These are phyloP conservation scores for Paratrypauchen microcephalus DNA, from an alignment of 2,797 vertebrate genomes.

Conservation along the genomic window DNA sequence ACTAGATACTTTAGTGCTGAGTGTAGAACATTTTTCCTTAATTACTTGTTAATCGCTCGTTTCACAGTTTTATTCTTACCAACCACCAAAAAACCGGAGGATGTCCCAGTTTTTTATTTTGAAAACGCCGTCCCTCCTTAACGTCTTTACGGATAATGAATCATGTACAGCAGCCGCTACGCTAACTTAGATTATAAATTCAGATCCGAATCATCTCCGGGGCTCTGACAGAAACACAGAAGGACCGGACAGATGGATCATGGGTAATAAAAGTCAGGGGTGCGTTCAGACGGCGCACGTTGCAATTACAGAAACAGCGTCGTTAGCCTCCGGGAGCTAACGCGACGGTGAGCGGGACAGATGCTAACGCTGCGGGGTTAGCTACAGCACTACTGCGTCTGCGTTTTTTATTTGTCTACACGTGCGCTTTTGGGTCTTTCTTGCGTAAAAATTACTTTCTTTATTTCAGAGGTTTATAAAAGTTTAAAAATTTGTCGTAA, in stretches of 20 bases:
- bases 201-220: neutral
- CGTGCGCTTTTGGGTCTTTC: neutral
- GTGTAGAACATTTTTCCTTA: too few relatives aligned
- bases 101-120: too few relatives aligned
- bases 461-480: neutral
- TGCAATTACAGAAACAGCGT: slow-evolving; percentile 2
- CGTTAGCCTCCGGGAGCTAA: neutral
- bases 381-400: neutral
- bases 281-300: neutral
- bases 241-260: slow-evolving; percentile 1
- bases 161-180: neutral
- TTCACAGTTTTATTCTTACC: too few relatives aligned
- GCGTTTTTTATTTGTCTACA: neutral
- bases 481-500: neutral
- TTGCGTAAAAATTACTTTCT: neutral
- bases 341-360: neutral
- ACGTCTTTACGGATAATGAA: too few relatives aligned
- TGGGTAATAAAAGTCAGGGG: neutral
- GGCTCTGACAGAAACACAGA: neutral
- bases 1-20: too few relatives aligned
- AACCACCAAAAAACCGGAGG: too few relatives aligned
- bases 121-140: too few relatives aligned
- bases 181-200: slow-evolving; percentile 4
- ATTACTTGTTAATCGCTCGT: too few relatives aligned
- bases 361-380: neutral